Conservation (phyloP, 1,140 invertebrate species). For the Chrysopa pallens region DNA sequence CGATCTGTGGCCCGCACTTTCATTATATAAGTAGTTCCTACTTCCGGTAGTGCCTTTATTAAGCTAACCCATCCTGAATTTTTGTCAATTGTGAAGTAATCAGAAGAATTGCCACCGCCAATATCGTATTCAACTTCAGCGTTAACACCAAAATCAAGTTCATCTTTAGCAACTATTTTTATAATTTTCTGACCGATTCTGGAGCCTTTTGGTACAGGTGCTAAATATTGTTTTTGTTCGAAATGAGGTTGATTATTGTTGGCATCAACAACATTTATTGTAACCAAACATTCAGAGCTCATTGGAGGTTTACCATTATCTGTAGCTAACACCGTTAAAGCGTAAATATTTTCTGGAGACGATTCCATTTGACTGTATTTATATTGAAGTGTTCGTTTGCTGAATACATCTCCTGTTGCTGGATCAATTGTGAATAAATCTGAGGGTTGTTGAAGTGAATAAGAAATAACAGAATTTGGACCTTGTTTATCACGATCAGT, state of each 20-base stretch:
- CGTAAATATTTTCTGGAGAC: slow-evolving; percentile 77
- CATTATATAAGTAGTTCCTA: slow-evolving; percentile 46
- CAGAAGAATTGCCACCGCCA: slow-evolving; percentile 55
- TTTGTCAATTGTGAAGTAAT: slow-evolving; percentile 59
- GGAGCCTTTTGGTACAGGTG: slow-evolving; percentile 66
- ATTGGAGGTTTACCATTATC: slow-evolving; percentile 87
- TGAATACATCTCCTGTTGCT: slow-evolving; percentile 73
- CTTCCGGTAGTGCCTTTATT: slow-evolving; percentile 30
- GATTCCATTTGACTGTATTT: slow-evolving; percentile 55
- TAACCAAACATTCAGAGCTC: slow-evolving; percentile 64
- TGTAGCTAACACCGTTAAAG: slow-evolving; percentile 67
- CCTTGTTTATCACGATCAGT: slow-evolving; percentile 81
- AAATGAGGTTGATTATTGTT: slow-evolving; percentile 81
- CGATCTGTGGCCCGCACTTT: slow-evolving; percentile 59
- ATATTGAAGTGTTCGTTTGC: slow-evolving; percentile 65
- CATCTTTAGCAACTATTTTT: slow-evolving; percentile 56
- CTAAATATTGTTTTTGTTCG: slow-evolving; percentile 49
- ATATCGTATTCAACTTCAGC: slow-evolving; percentile 71
- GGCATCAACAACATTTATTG: slow-evolving; percentile 76
- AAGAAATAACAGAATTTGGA: slow-evolving; percentile 86
- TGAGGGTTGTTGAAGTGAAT: slow-evolving; percentile 75
- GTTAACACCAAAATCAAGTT: slow-evolving; percentile 66
- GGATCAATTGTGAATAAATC: slow-evolving; percentile 82
- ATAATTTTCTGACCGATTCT: slow-evolving; percentile 46
- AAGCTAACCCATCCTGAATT: slow-evolving; percentile 64